Base-by-base conservation (phyloP, 2,113 vertebrate genomes). In the Girardinichthys multiradiatus region DNA sequence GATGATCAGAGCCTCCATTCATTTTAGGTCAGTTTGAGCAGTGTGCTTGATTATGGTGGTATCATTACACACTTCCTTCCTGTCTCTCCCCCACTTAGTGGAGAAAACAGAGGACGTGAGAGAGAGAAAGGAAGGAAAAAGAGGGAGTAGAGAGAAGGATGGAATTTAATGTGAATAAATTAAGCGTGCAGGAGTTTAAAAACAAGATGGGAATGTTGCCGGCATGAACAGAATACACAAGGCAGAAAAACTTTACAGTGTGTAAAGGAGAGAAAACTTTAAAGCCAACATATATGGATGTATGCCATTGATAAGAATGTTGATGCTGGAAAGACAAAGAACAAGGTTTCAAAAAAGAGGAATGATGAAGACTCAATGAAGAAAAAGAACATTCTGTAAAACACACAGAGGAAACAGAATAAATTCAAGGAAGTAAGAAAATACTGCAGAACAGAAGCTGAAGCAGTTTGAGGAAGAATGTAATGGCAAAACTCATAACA, bases 1-100 rank as follows among this genome's bases (percentile, higher is more conserved):
- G 80, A 58, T 62, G 79, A 90, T 93, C 87, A 91, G 64, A 89
- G 86, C 81, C 85, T 92, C 90, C 76, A 91, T 93, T 93, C 90
- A 94, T 90, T 83, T 76, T 70, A 74, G 89, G 73, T 93, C 91
- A 91, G 91, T 91, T 88, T 89, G 84, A 80, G 82, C 87, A 77
- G 79, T 85, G 84, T 87, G 90, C 85, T 92, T 67, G n/a, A 91
- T 54, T 87, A 89, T 48, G 67, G 83, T 31, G 24, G 79, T 88
- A 89, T 92, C 84, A 92, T 92, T 90, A 89, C 86, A 74, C 70
- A 77, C 74, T 86, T 86, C 89, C 91, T 89, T 83, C 88, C 89
- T 78, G 70, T 76, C 87, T 81, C 86, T 82, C 58, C 68, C 54
- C 0, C 42, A 72, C 81, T 86, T 74, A 35, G 64, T 70, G 70